Base-by-base conservation (phyloP, 2,113 vertebrate species). In the Halcyon malimbica region DNA sequence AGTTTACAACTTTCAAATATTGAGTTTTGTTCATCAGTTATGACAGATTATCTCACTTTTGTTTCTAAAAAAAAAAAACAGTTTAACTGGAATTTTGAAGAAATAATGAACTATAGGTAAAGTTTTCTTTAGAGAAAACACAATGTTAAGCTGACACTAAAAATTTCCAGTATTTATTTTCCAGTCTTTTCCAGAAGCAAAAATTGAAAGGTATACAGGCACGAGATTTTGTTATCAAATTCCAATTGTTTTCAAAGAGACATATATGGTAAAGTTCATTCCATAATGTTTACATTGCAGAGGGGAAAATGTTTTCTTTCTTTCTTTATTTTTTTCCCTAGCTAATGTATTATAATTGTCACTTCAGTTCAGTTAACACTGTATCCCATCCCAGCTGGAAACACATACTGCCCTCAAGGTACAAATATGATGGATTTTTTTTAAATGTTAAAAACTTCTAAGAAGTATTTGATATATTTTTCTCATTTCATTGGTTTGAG, bases 161-260 rank as follows among this genome's bases (percentile, higher is more conserved):
- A 89, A 74, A 50, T n/a, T 88, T 81, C 5, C 41, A 53, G 39
- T 71, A 20, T 37, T 64, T 44, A 85, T 69, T 90, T 85, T 62
- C 54, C 48, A 79, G 79, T 76, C 29, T 62, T 85, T 54, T 83
- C 65, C 78, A 41, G 39, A 96, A 84, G 65, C 35, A 91, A 86
- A 94, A 95, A 80, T 73, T 79, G 41, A 79, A 93, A 94, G 28
- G 33, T 31, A 73, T 62, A 60, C 14, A 92, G 18, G 44, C 35
- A 60, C 35, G 33, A 91, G 57, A 87, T 74, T 95, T 69, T 53
- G 25, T 88, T 87, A 83, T 70, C 54, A 44, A 68, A 50, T 84
- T 96, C 65, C 90, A 95, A 93, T 82, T 90, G 53, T 80, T 96
- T 94, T 88, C 71, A 70, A 81, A 79, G 77, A 93, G 37, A 95